Base-by-base conservation (phyloP, 1,140 invertebrate genomes). In the Heliconius nattereri region DNA sequence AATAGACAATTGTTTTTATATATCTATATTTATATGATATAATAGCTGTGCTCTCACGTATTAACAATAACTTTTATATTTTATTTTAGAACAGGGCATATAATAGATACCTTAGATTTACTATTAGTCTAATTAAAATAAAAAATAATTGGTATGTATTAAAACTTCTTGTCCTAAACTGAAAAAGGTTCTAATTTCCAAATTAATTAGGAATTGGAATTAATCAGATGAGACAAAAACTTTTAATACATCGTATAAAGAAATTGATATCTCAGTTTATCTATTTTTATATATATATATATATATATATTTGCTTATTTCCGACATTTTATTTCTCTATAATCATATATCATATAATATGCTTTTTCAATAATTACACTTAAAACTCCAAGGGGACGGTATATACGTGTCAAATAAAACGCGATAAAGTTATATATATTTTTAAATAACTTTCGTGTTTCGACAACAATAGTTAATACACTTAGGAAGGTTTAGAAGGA, bases 371-470 rank as follows among this genome's bases (percentile, higher is more conserved):
- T 45, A 45, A 60, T 76, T 81, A 78, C 84, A 85, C 84, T 89
- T 89, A 91, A 88, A 89, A 90, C 85, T 91, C 86, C 83, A 86
- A 88, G 90, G 90, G 90, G 90, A 92, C 90, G 90, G 90, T 88
- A 89, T 83, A 87, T 83, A 87, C 86, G 81, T 87, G 83, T 88
- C 74, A 91, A 91, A 87, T 83, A 81, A 91, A 90, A 87, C 82
- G 85, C 76, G 78, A 76, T 81, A 37, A 72, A 72, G 71, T 49
- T 70, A 70, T 72, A 45, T 54, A 78, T 78, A 73, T 76, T 76
- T 20, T 66, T 77, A 66, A 52, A 35, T 71, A 78, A 72, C 45
- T 71, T 78, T 78, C 52, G 76, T 73, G 9, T 78, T 57, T 60
- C 70, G n/a, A 26, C 19, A 75, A 75, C 40, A 66, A 29, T 66